Base-by-base conservation (phyloP, 2,888 invertebrate genomes). In the Eupsilia transversa region DNA sequence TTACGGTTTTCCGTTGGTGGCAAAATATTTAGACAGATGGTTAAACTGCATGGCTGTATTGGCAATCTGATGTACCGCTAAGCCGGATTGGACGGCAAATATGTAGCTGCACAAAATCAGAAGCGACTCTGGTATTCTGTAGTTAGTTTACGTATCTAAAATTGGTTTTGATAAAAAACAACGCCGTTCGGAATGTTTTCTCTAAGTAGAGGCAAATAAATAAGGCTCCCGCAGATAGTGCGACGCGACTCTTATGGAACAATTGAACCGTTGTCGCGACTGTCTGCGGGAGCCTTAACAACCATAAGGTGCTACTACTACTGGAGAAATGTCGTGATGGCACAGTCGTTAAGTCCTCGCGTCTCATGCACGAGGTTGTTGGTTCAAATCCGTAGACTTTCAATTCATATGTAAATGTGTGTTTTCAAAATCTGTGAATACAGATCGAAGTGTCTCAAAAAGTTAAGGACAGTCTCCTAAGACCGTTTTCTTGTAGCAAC, bases 1-100 rank as follows among this genome's bases (percentile, higher is more conserved):
- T 84, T 84, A 69, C 54, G 20, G 57, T 69, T 74, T 80, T 80
- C 82, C 84, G 74, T 64, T 54, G 33, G 38, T 33, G 35, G 82
- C 43, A 57, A 75, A 75, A 54, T 63, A 38, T 57, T 76, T 64
- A 68, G 56, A 74, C 49, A 27, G 43, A 43, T 63, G 5, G 35
- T 43, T 61, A n/a, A 41, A 61, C 49, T 63, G 56, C 10, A 14
- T 49, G 23, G 23, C 27, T 65, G 7, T 81, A 66, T 64, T 67
- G n/a, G 46, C 65, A 74, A 81, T 67, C 35, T 57, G 35, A 75
- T 64, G 61, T 43, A 67, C 49, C 76, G 61, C 57, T 81, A 67
- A 27, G 68, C 49, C 20, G 30, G 43, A 54, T 70, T 61, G 46
- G 17, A 49, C 46, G 60, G 33, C 27, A 56, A 70, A 61, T 80